A percentile compares a stretch with the other conserved stretches of the same genome.
Evolutionary conservation across 2,888 invertebrate genomes (phyloP).

Genomic region (Epistrophe eligans): DNA sequence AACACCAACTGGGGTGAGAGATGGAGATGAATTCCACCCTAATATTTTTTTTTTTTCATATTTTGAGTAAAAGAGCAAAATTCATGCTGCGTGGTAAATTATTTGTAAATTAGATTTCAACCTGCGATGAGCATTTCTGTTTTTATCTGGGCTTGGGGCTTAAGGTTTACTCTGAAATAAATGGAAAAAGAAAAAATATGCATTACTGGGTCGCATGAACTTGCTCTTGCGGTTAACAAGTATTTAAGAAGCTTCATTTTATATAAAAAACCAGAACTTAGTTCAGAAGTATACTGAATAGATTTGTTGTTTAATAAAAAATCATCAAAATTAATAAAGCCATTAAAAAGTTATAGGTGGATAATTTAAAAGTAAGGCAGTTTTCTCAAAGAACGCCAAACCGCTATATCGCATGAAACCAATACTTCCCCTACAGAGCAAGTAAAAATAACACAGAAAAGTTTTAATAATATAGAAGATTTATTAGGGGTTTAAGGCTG

Average conservation of each 20-base stretch:
- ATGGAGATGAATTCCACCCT: slow-evolving; percentile 14
- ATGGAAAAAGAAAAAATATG: background rate
- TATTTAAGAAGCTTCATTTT: no score
- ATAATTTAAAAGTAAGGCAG: no score
- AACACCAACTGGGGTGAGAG: slow-evolving; percentile 17
- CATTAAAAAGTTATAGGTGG: no score
- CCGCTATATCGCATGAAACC: no score
- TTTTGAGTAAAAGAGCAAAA: slow-evolving; percentile 15
- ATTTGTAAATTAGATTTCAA: slow-evolving; percentile 70
- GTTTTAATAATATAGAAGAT: background rate
- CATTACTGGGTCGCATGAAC: no score
- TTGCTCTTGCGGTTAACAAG: no score
- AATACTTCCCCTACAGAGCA: no score
- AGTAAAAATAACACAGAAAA: background rate
- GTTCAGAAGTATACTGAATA: no score
- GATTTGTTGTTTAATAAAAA: no score
- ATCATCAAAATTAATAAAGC: no score
- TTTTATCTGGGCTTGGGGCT: background rate
- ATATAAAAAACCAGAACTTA: no score
- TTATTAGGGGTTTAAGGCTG: slow-evolving; percentile 25
- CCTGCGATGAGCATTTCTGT: slow-evolving; percentile 20
- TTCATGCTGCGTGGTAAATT: slow-evolving; percentile 45
- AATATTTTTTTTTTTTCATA: background rate
- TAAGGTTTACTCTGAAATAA: background rate
- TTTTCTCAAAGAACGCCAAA: no score